Base-by-base conservation (phyloP, 2,888 invertebrate genomes). In the Epirrhoe tristata region DNA sequence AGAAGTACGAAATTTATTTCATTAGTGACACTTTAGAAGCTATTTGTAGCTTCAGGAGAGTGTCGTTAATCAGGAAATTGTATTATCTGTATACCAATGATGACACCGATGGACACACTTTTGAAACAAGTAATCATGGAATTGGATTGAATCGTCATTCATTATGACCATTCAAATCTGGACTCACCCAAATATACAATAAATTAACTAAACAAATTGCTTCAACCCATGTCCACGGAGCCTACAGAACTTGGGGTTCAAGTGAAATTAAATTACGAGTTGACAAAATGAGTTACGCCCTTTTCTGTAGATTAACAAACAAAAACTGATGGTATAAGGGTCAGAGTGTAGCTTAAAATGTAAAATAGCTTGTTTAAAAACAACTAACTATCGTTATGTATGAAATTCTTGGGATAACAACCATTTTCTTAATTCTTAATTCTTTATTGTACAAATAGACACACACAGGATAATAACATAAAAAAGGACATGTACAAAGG, bases 251-350 rank as follows among this genome's bases (percentile, higher is more conserved):
- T 82, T 75, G 87, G 90, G 91, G 91, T 87, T 86, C 87, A 87
- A 85, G 83, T 84, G 84, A 90, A 93, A 93, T 93, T 91, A 91
- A 92, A 93, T 93, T 93, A 93, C 89, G 85, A 87, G 91, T 90
- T 89, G 92, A 92, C 91, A 90, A 92, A 93, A 92, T 90, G 93
- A 93, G 92, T 92, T 89, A 93, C 93, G 93, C 92, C 93, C 92
- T 91, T 90, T 90, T 91, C 91, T 91, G 89, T 88, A 90, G 91
- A 93, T 93, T 93, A 93, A 93, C 92, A 93, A 93, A 93, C 93
- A 93, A 92, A 93, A 93, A 92, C 88, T 91, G 91, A 90, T 88
- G 91, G 87, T 87, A 83, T 86, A 89, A 89, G 92, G 93, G 92
- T 91, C 91, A 90, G 87, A 81, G 79, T 77, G 14, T 14, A 68